phyloP scores from a whole-genome alignment of 2,888 invertebrate species.

The Carabus problematicus region DNA sequence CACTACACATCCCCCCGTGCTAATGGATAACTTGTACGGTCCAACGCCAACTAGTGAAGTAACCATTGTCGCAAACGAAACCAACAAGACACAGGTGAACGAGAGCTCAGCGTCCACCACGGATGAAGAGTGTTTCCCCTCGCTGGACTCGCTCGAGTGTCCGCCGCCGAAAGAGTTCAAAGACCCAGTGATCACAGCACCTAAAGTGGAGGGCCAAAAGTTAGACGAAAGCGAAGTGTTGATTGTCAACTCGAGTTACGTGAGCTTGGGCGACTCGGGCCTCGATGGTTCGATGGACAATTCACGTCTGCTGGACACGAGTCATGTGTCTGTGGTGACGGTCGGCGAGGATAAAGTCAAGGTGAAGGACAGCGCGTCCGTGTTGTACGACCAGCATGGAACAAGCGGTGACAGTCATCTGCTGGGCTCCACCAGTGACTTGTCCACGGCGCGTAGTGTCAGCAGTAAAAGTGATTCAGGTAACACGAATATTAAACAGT shows the following conservation, averaged over 20 bases:
- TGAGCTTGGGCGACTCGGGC: constrained; percentile 70
- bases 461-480: constrained; percentile 56
- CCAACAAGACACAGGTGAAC: constrained; percentile 72
- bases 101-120: constrained; percentile 66
- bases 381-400: constrained; percentile 51
- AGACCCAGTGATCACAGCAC: constrained; percentile 48
- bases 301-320: constrained; percentile 71
- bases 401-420: constrained; percentile 50
- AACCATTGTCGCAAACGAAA: constrained; percentile 78
- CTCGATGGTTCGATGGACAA: constrained; percentile 63
- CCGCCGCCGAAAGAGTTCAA: constrained; percentile 59
- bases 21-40: constrained; percentile 68
- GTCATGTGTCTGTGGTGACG: constrained; percentile 90
- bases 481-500: too few relatives aligned
- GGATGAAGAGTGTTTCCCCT: constrained; percentile 76
- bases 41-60: constrained; percentile 71
- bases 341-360: constrained; percentile 81
- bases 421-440: constrained; percentile 57
- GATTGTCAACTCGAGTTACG: constrained; percentile 75
- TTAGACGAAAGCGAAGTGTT: constrained; percentile 87
- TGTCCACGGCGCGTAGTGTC: constrained; percentile 52
- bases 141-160: constrained; percentile 77
- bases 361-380: constrained; percentile 71
- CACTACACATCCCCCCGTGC: constrained; percentile 82
- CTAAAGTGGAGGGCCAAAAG: constrained; percentile 65